These are phyloP conservation scores for Crax fasciolata DNA, from an alignment of 2,797 vertebrate genomes.

Conservation along the genomic window DNA sequence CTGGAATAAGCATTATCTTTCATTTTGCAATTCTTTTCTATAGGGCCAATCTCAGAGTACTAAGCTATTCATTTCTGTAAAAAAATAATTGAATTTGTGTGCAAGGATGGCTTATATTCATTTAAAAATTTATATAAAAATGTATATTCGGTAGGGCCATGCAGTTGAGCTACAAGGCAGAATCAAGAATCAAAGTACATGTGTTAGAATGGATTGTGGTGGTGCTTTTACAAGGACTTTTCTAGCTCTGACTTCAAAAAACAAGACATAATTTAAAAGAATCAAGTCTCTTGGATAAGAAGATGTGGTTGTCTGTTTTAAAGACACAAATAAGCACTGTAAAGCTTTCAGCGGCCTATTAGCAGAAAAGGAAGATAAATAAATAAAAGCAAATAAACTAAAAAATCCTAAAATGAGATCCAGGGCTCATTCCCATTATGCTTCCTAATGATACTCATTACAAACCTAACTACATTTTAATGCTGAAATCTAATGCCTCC, in stretches of 20 bases:
- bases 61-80: constrained; percentile 3
- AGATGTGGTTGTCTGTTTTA: background rate
- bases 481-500: constrained; percentile 76
- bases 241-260: background rate
- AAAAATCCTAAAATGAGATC: constrained; percentile 51
- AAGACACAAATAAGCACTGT: background rate
- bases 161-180: background rate
- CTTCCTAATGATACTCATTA: constrained; percentile 80
- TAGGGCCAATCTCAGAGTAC: background rate
- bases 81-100: constrained; percentile 17
- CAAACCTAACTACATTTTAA: constrained; percentile 81
- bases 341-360: constrained; percentile 22
- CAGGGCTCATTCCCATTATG: constrained; percentile 66
- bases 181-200: background rate
- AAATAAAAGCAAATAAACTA: constrained; percentile 50
- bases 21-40: background rate
- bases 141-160: background rate
- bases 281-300: background rate
- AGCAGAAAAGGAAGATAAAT: constrained; percentile 1
- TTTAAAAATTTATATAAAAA: background rate
- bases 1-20: background rate
- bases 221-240: background rate
- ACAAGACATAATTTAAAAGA: background rate
- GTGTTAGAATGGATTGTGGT: background rate
- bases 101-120: background rate